phyloP scores from a whole-genome alignment of 2,797 vertebrate genomes.

The Spea hammondii region DNA sequence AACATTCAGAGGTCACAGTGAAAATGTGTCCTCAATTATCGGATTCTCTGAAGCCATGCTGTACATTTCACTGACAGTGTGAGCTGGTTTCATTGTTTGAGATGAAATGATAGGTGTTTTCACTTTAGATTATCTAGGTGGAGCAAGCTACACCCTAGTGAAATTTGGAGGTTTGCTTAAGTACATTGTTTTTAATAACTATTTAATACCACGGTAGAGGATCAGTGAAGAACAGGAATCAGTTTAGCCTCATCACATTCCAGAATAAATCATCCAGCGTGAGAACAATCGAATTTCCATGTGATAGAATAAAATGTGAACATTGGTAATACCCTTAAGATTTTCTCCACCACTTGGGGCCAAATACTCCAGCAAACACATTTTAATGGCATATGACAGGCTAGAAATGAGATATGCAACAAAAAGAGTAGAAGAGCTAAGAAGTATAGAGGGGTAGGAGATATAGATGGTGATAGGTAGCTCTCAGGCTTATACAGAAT shows the following conservation, averaged over 20 bases:
- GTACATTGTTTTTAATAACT: conserved; percentile 31
- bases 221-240: neutral
- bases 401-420: no score
- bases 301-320: neutral
- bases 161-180: conserved; percentile 17
- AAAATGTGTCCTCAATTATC: neutral
- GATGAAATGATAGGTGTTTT: conserved; percentile 37
- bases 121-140: conserved; percentile 36
- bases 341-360: no score
- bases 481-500: no score
- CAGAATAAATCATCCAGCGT: conserved; percentile 15
- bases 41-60: neutral
- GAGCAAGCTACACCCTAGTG: conserved; percentile 44
- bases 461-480: no score
- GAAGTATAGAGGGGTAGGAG: no score
- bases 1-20: neutral
- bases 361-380: no score
- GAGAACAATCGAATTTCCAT: conserved; percentile 14
- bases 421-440: no score
- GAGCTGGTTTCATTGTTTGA: conserved; percentile 4
- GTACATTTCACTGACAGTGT: conserved; percentile 11
- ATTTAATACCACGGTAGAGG: neutral
- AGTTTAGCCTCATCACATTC: neutral
- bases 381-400: no score
- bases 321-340: neutral